Conservation (phyloP, 1,140 invertebrate genomes). For the Tribolium madens region DNA sequence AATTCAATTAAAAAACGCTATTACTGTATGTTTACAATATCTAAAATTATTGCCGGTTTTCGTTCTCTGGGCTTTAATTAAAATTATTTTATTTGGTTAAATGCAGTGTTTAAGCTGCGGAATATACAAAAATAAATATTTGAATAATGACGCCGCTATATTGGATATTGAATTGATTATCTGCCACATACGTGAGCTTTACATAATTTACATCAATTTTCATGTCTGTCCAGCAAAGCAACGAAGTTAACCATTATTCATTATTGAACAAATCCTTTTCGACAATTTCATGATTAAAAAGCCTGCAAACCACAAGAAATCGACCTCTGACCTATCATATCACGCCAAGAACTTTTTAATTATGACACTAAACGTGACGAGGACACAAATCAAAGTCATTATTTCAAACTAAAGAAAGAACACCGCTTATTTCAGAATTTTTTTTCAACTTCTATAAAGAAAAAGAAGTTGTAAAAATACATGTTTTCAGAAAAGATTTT, state of each 20-base stretch:
- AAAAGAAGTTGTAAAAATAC: no score
- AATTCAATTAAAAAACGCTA: slow-evolving; percentile 9
- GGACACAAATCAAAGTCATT: background rate
- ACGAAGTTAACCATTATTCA: slow-evolving; percentile 11
- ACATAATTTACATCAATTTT: slow-evolving; percentile 36
- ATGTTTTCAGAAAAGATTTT: no score
- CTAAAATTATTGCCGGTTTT: background rate
- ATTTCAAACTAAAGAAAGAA: background rate
- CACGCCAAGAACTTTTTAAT: background rate
- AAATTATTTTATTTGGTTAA: slow-evolving; percentile 38
- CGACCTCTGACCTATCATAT: background rate
- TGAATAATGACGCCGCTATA: slow-evolving; percentile 39
- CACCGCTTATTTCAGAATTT: no score
- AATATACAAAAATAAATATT: slow-evolving; percentile 39
- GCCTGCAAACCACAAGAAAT: background rate
- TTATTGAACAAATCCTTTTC: slow-evolving; percentile 34
- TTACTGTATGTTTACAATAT: background rate
- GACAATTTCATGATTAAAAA: background rate
- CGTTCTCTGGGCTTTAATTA: slow-evolving; percentile 10
- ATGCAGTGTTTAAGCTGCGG: slow-evolving; percentile 7
- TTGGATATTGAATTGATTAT: slow-evolving; percentile 36
- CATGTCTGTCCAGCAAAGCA: slow-evolving; percentile 22
- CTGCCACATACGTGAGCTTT: slow-evolving; percentile 22
- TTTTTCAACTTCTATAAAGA: no score
- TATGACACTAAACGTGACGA: background rate